Conservation (phyloP, 2,113 vertebrate species). For the Panthera uncia region DNA sequence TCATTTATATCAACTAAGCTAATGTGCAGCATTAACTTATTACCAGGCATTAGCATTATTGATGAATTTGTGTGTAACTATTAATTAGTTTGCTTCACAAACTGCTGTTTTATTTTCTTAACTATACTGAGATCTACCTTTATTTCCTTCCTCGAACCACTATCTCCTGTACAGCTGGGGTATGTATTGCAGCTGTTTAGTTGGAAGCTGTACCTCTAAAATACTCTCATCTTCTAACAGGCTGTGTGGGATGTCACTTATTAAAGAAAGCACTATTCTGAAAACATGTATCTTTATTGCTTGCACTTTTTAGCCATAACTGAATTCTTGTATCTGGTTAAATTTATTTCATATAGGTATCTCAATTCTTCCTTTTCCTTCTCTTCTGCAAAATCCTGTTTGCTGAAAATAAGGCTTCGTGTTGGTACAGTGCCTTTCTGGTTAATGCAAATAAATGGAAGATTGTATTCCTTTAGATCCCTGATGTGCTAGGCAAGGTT, state of each 20-base stretch:
- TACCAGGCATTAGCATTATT: slow-evolving; percentile 29
- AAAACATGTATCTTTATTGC: neutral
- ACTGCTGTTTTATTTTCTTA: slow-evolving; percentile 40
- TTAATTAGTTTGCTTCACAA: slow-evolving; percentile 54
- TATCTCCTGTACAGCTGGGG: neutral
- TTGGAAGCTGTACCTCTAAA: neutral
- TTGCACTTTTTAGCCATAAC: slow-evolving; percentile 44
- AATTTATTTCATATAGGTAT: slow-evolving; percentile 43
- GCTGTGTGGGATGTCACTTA: neutral
- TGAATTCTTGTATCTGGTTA: slow-evolving; percentile 27
- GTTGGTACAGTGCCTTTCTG: slow-evolving; percentile 38
- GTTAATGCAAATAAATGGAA: slow-evolving; percentile 64
- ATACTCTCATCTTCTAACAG: neutral
- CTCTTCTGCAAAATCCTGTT: slow-evolving; percentile 19
- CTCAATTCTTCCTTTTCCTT: slow-evolving; percentile 26
- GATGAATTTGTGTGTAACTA: neutral
- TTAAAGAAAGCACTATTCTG: neutral
- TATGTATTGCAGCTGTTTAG: neutral
- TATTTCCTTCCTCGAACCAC: neutral
- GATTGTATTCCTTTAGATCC: slow-evolving; percentile 12
- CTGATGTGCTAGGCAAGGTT: slow-evolving; percentile 42
- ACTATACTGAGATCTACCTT: neutral
- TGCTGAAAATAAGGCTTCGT: slow-evolving; percentile 27
- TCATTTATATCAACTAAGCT: slow-evolving; percentile 28
- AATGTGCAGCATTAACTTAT: neutral